Percentiles rank a stretch among this genome's conserved stretches.
Conservation (phyloP, 2,888 invertebrate species). For the Tillus elongatus region DNA sequence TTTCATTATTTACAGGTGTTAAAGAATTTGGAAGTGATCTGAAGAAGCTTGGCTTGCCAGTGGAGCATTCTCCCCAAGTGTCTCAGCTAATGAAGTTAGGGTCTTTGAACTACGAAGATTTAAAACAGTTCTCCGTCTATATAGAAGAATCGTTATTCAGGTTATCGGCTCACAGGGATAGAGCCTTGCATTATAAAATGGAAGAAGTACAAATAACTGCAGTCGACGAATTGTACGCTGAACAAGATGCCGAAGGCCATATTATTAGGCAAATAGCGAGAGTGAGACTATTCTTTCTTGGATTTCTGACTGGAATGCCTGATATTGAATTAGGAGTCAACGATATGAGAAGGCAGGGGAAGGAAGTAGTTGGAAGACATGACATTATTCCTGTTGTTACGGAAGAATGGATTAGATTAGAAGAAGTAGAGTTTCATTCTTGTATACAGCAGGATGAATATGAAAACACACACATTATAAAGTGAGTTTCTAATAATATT, state of each 20-base stretch:
- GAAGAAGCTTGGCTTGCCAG: slow-evolving; percentile 86
- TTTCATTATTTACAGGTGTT: slow-evolving; percentile 54
- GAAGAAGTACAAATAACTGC: slow-evolving; percentile 91
- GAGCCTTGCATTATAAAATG: slow-evolving; percentile 87
- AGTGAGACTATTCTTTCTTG: slow-evolving; percentile 90
- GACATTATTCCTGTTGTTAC: slow-evolving; percentile 98
- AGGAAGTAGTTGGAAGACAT: slow-evolving; percentile 96
- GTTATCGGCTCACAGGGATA: slow-evolving; percentile 74
- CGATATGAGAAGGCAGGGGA: slow-evolving; percentile 95
- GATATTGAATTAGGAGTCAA: slow-evolving; percentile 95
- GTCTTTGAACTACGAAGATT: slow-evolving; percentile 76
- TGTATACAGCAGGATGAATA: slow-evolving; percentile 90
- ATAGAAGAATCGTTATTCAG: slow-evolving; percentile 90
- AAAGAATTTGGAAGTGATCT: slow-evolving; percentile 90
- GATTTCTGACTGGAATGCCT: slow-evolving; percentile 94
- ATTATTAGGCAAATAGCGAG: slow-evolving; percentile 87
- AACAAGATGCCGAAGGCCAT: slow-evolving; percentile 71
- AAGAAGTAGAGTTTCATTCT: slow-evolving; percentile 88
- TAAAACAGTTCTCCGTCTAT: slow-evolving; percentile 83
- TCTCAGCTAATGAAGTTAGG: slow-evolving; percentile 95
- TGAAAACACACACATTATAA: slow-evolving; percentile 72
- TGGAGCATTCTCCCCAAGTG: slow-evolving; percentile 95
- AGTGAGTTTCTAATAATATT: slow-evolving; percentile 51
- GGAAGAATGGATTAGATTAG: slow-evolving; percentile 98
- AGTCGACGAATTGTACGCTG: slow-evolving; percentile 86